Conservation (phyloP, 2,797 vertebrate species). For the Sylvilagus floridanus region DNA sequence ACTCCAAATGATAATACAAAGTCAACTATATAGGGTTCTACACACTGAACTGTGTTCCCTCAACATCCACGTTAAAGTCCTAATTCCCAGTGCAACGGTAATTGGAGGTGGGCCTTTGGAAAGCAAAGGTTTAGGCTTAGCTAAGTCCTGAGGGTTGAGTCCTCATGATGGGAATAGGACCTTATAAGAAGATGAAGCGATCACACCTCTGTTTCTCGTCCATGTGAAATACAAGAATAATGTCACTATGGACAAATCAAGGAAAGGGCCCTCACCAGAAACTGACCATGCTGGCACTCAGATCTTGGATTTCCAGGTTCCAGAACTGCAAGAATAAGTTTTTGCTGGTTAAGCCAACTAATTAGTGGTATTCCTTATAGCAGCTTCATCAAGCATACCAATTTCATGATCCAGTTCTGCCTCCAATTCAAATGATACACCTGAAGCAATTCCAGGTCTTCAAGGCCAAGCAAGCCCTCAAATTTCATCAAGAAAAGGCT, state of each 20-base stretch:
- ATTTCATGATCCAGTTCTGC: not conserved
- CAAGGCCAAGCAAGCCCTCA: not conserved
- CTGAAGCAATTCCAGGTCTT: not conserved
- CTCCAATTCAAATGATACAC: not conserved
- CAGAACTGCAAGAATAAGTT: not conserved
- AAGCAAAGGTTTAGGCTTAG: not conserved
- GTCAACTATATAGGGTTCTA: not conserved
- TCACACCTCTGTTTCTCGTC: not conserved
- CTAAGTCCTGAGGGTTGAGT: not conserved
- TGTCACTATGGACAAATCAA: not conserved
- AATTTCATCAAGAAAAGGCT: not conserved
- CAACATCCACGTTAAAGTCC: not conserved
- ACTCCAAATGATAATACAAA: not conserved
- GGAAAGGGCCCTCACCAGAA: not conserved
- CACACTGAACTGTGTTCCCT: not conserved
- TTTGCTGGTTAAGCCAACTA: not conserved
- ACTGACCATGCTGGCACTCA: not conserved
- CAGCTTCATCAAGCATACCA: not conserved
- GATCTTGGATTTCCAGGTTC: not conserved
- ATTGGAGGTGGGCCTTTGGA: not conserved
- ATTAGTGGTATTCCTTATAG: not conserved
- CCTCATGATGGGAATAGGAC: not conserved
- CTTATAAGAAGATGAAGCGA: not conserved
- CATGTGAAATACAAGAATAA: not conserved
- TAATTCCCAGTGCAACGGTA: not conserved